phyloP scores from a whole-genome alignment of 2,797 vertebrate species.

The Psittacula derbiana region DNA sequence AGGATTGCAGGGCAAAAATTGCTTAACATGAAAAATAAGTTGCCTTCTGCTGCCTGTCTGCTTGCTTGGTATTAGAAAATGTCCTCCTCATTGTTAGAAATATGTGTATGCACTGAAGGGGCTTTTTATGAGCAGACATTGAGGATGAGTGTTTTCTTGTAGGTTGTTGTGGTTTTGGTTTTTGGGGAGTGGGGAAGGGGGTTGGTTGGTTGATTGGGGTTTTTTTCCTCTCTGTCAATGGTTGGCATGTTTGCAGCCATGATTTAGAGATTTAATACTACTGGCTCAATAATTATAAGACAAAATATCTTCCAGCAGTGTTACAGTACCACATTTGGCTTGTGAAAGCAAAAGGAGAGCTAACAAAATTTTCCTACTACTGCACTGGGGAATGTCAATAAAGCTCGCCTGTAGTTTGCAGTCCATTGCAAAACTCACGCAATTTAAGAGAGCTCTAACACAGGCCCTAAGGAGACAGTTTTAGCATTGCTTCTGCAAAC shows the following conservation, averaged over 20 bases:
- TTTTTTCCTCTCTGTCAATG: not conserved
- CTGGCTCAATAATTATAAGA: conserved; percentile 33
- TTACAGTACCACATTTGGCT: not conserved
- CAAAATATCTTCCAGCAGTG: not conserved
- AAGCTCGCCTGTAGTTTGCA: not conserved
- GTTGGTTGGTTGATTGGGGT: not conserved
- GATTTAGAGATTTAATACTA: conserved; percentile 38
- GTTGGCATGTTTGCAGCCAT: conserved; percentile 41
- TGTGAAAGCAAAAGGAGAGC: not conserved
- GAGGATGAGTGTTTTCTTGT: not conserved
- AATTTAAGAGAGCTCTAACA: not conserved
- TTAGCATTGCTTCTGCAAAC: not conserved
- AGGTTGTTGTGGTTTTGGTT: not conserved
- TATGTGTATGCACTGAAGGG: not conserved
- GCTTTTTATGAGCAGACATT: conserved; percentile 35
- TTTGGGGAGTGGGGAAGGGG: not conserved
- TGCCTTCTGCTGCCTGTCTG: conserved; percentile 32
- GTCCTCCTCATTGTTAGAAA: conserved; percentile 2
- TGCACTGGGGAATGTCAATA: not conserved
- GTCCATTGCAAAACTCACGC: not conserved
- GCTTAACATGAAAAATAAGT: not conserved
- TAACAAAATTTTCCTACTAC: not conserved
- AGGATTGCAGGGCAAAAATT: not conserved
- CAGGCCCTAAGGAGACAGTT: not conserved
- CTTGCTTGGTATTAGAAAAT: not conserved